A percentile compares a stretch with the other conserved stretches of the same genome.
Conservation (phyloP, 2,113 vertebrate genomes). For the Struthidea cinerea region DNA sequence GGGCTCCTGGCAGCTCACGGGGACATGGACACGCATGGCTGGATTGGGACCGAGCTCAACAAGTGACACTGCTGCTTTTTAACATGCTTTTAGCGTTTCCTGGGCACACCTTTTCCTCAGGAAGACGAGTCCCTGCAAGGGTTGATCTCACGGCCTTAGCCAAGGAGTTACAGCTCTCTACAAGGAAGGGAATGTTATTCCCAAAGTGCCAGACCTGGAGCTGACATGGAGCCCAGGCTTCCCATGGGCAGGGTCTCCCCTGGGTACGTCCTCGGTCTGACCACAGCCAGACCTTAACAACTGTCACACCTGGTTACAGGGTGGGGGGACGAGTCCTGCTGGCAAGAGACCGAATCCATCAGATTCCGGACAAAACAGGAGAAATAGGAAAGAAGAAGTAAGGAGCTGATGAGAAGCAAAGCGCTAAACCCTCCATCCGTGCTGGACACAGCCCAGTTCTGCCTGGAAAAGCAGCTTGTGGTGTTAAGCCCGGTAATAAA, state of each 20-base stretch:
- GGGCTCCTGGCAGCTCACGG: background rate
- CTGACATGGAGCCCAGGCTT: background rate
- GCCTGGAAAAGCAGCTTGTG: background rate
- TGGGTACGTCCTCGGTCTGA: background rate
- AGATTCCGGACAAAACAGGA: background rate
- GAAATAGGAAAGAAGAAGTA: background rate
- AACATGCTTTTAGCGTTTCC: background rate
- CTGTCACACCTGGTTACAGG: background rate
- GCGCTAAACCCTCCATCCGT: background rate
- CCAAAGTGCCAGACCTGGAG: background rate
- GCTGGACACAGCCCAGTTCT: background rate
- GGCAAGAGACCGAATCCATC: background rate
- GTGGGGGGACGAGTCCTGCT: fast-evolving
- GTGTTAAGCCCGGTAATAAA: background rate
- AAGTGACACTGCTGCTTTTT: background rate
- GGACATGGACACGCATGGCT: background rate
- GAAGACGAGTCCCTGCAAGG: background rate
- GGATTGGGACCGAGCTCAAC: fast-evolving
- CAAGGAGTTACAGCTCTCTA: background rate
- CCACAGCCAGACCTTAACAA: background rate
- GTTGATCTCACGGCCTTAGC: background rate
- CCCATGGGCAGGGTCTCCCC: background rate
- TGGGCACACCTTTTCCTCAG: background rate
- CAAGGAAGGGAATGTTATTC: background rate
- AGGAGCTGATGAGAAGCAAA: background rate